These are phyloP conservation scores for Caenorhabditis angaria DNA, from an alignment of 2,888 invertebrate species.

Conservation along the genomic window DNA sequence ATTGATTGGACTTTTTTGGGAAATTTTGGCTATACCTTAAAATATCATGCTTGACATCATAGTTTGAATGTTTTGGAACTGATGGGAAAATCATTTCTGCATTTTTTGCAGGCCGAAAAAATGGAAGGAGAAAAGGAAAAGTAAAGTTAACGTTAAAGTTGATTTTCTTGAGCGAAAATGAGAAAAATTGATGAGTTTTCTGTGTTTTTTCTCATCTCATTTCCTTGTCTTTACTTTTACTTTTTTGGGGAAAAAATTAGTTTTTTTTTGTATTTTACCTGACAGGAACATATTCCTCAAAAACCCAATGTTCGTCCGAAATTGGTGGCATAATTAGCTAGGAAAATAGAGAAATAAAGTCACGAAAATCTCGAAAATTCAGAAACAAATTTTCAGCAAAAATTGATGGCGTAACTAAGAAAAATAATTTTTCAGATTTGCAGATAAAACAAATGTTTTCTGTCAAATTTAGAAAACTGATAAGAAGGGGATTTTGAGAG, in stretches of 20 bases:
- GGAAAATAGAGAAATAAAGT: too few species aligned
- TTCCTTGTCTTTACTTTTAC: not conserved
- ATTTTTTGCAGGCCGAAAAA: not conserved
- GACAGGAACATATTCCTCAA: slow-evolving; percentile 38
- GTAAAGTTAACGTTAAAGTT: too few species aligned
- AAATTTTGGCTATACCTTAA: not conserved
- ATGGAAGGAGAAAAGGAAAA: too few species aligned
- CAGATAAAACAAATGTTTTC: too few species aligned
- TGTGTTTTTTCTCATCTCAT: slow-evolving; percentile 3
- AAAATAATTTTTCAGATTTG: too few species aligned
- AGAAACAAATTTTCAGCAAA: too few species aligned
- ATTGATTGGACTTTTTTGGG: not conserved
- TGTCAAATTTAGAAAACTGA: too few species aligned
- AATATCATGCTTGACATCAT: not conserved
- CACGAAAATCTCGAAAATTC: not conserved
- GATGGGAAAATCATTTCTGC: not conserved
- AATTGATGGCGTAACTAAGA: too few species aligned
- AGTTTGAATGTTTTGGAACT: not conserved
- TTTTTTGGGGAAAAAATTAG: slow-evolving; percentile 1
- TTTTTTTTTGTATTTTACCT: slow-evolving; percentile 18
- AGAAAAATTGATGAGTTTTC: slow-evolving; percentile 9
- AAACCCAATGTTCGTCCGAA: slow-evolving; percentile 38
- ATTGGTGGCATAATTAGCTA: not conserved
- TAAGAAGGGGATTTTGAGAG: too few species aligned
- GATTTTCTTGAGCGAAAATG: too few species aligned